A percentile compares a stretch with the other conserved stretches of the same genome.
Evolutionary conservation across 2,888 invertebrate species (phyloP).

Genomic region (Drosophila dives): DNA sequence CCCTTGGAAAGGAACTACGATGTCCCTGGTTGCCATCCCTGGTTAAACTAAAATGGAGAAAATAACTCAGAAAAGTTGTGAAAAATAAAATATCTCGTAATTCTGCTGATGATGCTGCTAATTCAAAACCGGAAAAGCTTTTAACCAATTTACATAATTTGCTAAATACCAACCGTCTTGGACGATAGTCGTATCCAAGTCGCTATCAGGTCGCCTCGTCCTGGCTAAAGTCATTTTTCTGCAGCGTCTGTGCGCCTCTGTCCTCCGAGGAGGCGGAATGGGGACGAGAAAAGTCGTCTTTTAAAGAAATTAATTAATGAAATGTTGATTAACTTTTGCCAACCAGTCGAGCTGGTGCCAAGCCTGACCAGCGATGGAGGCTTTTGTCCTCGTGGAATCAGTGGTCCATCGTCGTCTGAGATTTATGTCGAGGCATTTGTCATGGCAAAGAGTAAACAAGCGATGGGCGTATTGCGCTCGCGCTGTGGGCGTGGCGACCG

Average conservation of each 20-base stretch:
- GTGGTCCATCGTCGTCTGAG: slow-evolving; percentile 61
- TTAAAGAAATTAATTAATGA: slow-evolving; percentile 83
- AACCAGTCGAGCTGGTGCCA: slow-evolving; percentile 46
- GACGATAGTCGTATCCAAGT: slow-evolving; percentile 18
- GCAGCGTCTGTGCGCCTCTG: neutral
- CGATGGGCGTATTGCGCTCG: slow-evolving; percentile 50
- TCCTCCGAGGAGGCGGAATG: slow-evolving; percentile 1
- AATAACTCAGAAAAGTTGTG: slow-evolving; percentile 51
- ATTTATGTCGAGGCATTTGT: slow-evolving; percentile 80
- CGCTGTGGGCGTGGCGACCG: slow-evolving; percentile 35
- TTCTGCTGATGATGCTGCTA: slow-evolving; percentile 76
- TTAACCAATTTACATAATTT: slow-evolving; percentile 84
- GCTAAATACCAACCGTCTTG: slow-evolving; percentile 59
- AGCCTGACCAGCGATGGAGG: slow-evolving; percentile 32
- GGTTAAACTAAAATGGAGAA: slow-evolving; percentile 41
- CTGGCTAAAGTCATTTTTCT: slow-evolving; percentile 54
- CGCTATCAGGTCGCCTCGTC: slow-evolving; percentile 35
- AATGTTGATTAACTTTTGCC: slow-evolving; percentile 84
- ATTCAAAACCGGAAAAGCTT: slow-evolving; percentile 82
- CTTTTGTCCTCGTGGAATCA: slow-evolving; percentile 3
- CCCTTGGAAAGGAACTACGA: neutral
- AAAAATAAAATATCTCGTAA: slow-evolving; percentile 65
- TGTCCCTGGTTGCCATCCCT: neutral
- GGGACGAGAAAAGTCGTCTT: slow-evolving; percentile 35
- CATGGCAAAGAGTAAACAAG: slow-evolving; percentile 75